Percentiles rank a stretch among this genome's conserved stretches.
Evolutionary conservation across 2,888 invertebrate genomes (phyloP).

Genomic region (Pelosia muscerda): DNA sequence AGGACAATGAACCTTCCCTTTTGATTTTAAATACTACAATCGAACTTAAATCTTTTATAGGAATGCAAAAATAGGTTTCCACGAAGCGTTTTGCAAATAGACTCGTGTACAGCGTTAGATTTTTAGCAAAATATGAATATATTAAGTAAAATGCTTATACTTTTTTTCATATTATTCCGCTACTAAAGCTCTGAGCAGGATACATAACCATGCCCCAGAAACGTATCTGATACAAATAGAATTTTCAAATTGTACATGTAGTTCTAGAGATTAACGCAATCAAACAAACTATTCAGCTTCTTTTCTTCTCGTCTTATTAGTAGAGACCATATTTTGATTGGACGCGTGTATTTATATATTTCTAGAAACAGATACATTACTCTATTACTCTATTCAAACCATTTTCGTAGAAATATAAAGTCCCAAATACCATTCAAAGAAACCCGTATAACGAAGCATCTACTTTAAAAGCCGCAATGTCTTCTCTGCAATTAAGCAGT

Average conservation of each 20-base stretch:
- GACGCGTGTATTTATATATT: neutral
- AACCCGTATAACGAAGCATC: neutral
- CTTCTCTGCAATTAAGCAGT: conserved; percentile 16
- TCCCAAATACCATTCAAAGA: neutral
- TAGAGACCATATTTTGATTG: too few species aligned
- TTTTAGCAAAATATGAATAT: neutral
- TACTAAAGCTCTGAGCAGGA: too few species aligned
- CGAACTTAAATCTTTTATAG: conserved; percentile 45
- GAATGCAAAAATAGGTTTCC: neutral
- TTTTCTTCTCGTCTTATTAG: too few species aligned
- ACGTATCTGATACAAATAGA: too few species aligned
- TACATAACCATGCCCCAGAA: too few species aligned
- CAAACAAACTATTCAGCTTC: neutral
- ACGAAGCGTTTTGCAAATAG: neutral
- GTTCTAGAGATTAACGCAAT: neutral
- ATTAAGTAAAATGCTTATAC: too few species aligned
- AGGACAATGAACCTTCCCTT: conserved; percentile 74
- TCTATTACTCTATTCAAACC: neutral
- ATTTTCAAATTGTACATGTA: too few species aligned
- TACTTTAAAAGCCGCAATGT: neutral
- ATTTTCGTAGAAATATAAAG: neutral
- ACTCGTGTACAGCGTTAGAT: neutral
- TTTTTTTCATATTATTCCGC: too few species aligned
- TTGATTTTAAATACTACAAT: conserved; percentile 36
- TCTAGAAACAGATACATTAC: neutral